Evolutionary conservation across 2,797 vertebrate species (phyloP).

Genomic region (Melanotaenia parkinsoni): DNA sequence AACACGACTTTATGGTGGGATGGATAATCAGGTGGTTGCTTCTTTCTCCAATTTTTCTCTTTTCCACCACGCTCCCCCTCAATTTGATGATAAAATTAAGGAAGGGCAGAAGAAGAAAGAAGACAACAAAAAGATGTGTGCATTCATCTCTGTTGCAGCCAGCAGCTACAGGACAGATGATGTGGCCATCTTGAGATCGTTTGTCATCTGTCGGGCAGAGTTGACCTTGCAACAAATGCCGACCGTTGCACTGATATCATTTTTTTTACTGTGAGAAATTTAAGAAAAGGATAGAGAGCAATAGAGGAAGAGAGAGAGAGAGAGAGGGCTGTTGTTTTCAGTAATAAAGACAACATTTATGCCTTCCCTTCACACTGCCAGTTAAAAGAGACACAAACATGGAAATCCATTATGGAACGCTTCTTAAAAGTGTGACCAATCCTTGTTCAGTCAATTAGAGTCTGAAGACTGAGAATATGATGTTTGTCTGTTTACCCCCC

Average conservation of each 20-base stretch:
- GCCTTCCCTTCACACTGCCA: slow-evolving; percentile 89
- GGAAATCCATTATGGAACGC: slow-evolving; percentile 91
- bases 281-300: slow-evolving; percentile 23
- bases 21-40: slow-evolving; percentile 71
- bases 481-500: slow-evolving; percentile 81
- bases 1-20: slow-evolving; percentile 49
- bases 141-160: slow-evolving; percentile 64
- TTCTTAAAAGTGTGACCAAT: slow-evolving; percentile 90
- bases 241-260: slow-evolving; percentile 77
- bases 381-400: slow-evolving; percentile 92
- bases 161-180: slow-evolving; percentile 84
- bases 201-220: slow-evolving; percentile 88
- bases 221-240: slow-evolving; percentile 86
- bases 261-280: slow-evolving; percentile 73
- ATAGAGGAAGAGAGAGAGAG: slow-evolving; percentile 40
- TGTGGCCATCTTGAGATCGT: slow-evolving; percentile 87
- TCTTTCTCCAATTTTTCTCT: slow-evolving; percentile 9
- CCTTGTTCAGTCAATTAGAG: slow-evolving; percentile 92
- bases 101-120: slow-evolving; percentile 37
- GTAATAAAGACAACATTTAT: slow-evolving; percentile 90
- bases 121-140: slow-evolving; percentile 51
- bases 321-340: slow-evolving; percentile 79
- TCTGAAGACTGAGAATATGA: slow-evolving; percentile 80
- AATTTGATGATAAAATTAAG: slow-evolving; percentile 63
- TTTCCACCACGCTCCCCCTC: slow-evolving; percentile 10